phyloP scores from a whole-genome alignment of 2,888 invertebrate genomes.

The Limnephilus lunatus region DNA sequence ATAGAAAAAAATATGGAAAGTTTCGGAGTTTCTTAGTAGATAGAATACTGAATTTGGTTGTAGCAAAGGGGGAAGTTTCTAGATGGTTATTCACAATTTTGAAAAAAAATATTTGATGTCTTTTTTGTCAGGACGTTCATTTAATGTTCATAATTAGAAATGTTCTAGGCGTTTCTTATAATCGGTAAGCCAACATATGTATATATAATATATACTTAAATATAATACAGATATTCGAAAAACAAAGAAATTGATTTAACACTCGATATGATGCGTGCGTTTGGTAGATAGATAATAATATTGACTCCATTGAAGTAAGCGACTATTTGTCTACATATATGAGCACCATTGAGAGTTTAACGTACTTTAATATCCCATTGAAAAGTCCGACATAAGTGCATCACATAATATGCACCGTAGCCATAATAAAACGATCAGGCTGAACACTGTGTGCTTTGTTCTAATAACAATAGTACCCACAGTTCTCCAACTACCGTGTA shows the following conservation, averaged over 20 bases:
- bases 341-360: neutral
- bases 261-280: neutral
- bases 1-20: no score
- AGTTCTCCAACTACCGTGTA: neutral
- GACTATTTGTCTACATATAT: neutral
- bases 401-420: neutral
- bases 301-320: neutral
- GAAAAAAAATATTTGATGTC: no score
- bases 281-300: neutral
- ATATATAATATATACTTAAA: neutral
- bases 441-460: slow-evolving; percentile 22
- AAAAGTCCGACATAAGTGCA: slow-evolving; percentile 11
- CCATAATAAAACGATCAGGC: slow-evolving; percentile 8
- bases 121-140: no score
- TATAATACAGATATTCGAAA: neutral
- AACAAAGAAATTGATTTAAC: neutral
- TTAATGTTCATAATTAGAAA: no score
- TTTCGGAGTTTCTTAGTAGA: no score
- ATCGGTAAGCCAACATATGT: no score
- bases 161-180: no score
- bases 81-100: no score
- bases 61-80: no score
- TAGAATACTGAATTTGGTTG: no score
- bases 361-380: slow-evolving; percentile 1
- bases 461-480: slow-evolving; percentile 19